Conservation (phyloP, 2,797 vertebrate genomes). For the Varecia variegata region DNA sequence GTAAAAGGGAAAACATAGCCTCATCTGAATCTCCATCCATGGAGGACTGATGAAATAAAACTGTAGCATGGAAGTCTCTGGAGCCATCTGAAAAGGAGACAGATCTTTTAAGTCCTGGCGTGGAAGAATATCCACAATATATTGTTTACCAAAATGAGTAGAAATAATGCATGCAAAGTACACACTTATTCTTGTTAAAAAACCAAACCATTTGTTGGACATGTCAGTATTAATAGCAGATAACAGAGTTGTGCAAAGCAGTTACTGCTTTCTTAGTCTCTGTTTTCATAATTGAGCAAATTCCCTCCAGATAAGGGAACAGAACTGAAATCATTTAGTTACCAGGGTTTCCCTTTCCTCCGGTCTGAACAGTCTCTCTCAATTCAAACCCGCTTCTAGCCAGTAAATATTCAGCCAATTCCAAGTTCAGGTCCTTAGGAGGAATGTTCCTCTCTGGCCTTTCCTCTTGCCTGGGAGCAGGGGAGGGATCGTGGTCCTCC, state of each 20-base stretch:
- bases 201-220: neutral
- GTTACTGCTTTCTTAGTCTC: neutral
- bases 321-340: neutral
- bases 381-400: neutral
- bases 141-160: neutral
- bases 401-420: neutral
- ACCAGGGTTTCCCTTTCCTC: neutral
- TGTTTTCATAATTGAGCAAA: neutral
- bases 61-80: neutral
- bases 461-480: too few species aligned
- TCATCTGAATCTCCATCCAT: neutral
- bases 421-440: neutral
- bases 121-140: neutral
- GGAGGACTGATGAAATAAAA: neutral
- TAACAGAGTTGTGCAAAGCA: neutral
- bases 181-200: neutral
- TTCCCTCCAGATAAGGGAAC: neutral
- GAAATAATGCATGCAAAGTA: neutral
- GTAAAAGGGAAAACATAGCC: neutral
- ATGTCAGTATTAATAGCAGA: neutral
- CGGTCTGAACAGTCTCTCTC: neutral
- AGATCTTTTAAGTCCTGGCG: neutral
- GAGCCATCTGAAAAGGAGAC: neutral
- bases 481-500: too few species aligned
- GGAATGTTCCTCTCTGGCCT: too few species aligned